Conservation (phyloP, 2,888 invertebrate species). For the Acutogordius australiensis region DNA sequence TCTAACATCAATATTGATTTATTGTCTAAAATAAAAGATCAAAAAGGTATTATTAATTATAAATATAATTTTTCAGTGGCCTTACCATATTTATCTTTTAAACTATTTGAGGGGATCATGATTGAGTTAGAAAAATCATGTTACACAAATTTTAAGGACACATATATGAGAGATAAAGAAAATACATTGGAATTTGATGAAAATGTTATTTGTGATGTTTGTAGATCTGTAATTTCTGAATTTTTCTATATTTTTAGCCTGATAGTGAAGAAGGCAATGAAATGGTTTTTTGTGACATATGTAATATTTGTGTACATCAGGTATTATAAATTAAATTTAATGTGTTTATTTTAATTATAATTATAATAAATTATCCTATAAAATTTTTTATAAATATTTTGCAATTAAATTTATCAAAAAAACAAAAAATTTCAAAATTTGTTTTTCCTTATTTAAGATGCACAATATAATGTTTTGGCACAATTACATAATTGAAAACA, state of each 20-base stretch:
- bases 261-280: constrained; percentile 77
- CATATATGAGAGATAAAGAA: constrained; percentile 1
- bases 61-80: no score
- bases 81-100: not conserved
- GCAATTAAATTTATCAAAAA: no score
- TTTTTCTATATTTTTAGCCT: not conserved
- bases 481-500: no score
- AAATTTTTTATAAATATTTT: no score
- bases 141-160: constrained; percentile 20
- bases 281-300: constrained; percentile 98
- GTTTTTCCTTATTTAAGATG: no score
- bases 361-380: constrained; percentile 4
- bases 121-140: constrained; percentile 14
- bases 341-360: not conserved
- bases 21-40: not conserved
- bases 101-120: constrained; percentile 9
- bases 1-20: not conserved
- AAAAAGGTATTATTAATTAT: not conserved
- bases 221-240: constrained; percentile 48
- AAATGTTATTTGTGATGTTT: constrained; percentile 92
- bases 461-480: no score
- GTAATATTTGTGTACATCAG: constrained; percentile 95
- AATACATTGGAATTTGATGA: constrained; percentile 50
- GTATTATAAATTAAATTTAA: constrained; percentile 16
- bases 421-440: no score